Conservation (phyloP, 2,113 vertebrate species). For the Theristicus caerulescens region DNA sequence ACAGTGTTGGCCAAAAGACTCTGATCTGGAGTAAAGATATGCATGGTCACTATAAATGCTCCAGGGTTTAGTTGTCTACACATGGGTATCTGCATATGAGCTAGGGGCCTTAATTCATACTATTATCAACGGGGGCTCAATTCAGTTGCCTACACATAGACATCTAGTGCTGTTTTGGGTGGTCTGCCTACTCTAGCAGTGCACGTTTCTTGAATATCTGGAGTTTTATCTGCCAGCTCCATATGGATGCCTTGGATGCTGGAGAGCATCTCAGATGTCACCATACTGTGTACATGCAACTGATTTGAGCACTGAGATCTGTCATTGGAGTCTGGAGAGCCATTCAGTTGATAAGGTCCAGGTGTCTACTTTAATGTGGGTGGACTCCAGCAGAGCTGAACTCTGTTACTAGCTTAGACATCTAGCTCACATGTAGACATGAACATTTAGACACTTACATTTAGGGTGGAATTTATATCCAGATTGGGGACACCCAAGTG, state of each 20-base stretch:
- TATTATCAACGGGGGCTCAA: not conserved
- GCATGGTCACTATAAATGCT: not conserved
- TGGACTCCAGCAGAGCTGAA: not conserved
- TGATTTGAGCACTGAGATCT: not conserved
- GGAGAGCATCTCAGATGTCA: not conserved
- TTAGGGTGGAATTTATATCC: not conserved
- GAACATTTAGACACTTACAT: not conserved
- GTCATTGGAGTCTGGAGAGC: not conserved
- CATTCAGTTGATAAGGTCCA: not conserved
- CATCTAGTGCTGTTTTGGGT: not conserved
- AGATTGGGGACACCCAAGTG: not conserved
- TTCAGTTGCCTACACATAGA: not conserved
- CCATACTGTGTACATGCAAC: not conserved
- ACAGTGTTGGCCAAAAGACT: not conserved
- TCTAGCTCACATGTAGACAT: not conserved
- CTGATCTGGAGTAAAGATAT: not conserved
- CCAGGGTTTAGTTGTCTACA: not conserved
- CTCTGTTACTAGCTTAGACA: not conserved
- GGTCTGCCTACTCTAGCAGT: not conserved
- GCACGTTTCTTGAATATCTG: not conserved
- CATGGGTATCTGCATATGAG: not conserved
- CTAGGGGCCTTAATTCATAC: not conserved
- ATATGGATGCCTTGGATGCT: not conserved
- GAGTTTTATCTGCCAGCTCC: not conserved
- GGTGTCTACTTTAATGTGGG: not conserved